These are phyloP conservation scores for Hydrozoanthus gracilis DNA, from an alignment of 92 coral and sea anemone genomes.

Conservation along the genomic window DNA sequence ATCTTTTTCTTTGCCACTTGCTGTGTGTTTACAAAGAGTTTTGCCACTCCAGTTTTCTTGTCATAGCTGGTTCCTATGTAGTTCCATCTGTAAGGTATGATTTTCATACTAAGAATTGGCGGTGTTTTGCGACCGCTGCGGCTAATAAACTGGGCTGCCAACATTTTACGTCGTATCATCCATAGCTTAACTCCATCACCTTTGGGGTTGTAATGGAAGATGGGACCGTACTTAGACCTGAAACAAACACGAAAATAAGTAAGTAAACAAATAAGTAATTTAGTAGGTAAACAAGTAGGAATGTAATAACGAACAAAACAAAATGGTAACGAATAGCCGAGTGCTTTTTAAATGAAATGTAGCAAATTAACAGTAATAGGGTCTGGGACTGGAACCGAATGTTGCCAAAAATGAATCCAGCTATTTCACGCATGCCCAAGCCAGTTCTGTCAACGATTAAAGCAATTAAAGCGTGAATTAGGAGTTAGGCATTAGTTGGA, in stretches of 20 bases:
- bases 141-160: conserved; percentile 68
- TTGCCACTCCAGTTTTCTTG: conserved; percentile 68
- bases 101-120: conserved; percentile 51
- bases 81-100: conserved; percentile 68
- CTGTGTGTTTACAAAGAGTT: conserved; percentile 65
- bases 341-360: too few species aligned
- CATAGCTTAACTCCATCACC: conserved; percentile 84
- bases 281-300: neutral
- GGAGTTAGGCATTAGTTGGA: too few species aligned
- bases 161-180: conserved; percentile 62
- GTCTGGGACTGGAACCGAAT: too few species aligned
- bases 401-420: too few species aligned
- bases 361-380: too few species aligned
- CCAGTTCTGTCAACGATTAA: too few species aligned
- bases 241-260: neutral
- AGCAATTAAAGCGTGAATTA: too few species aligned
- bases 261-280: neutral
- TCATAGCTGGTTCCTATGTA: conserved; percentile 75
- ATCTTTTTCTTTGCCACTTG: conserved; percentile 61
- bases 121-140: conserved; percentile 75
- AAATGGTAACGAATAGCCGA: too few species aligned
- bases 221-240: conserved; percentile 68
- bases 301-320: neutral
- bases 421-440: too few species aligned
- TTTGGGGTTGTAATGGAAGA: conserved; percentile 82